Base-by-base conservation (phyloP, 2,797 vertebrate genomes). In the Perodicticus potto region DNA sequence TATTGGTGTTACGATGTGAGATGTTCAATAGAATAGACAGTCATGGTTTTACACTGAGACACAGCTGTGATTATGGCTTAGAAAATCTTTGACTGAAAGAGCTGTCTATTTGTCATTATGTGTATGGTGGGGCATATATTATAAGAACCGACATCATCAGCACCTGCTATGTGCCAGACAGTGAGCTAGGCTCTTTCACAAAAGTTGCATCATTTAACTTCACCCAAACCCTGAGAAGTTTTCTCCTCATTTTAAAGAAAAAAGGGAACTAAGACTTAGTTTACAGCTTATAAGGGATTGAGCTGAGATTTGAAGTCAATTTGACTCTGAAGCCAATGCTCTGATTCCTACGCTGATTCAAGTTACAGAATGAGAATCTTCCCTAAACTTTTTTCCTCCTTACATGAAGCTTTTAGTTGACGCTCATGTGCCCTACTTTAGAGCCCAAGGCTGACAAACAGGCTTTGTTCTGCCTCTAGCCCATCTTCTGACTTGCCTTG, bases 381-480 rank as follows among this genome's bases (percentile, higher is more conserved):
- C 81, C 78, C 72, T 89, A 45, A 95, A 92, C 69, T 93, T 85
- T 55, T 78, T 55, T 77, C 53, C 85, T 93, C 63, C 72, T 78
- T 83, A 89, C 32, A 74, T 73, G 61, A 93, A 84, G 76, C n/a
- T 65, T 80, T 96, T 85, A 94, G 70, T 91, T 96, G 91, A 74
- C 70, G 93, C 57, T 93, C 91, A 74, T 87, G 89, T 96, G 96
- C 40, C 97, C 96, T 97, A 95, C 55, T 98, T 97, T 95, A 93
- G 89, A 95, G 91, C 63, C 73, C 57, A 91, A 82, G 89, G 34
- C 93, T 96, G 95, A 93, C 65, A 97, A 89, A 96, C 92, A 96
- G 73, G 93, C 96, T 98, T 97, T 96, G 96, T 97, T 97, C 93
- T 96, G 63, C 93, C 55, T 87, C 78, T 74, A 83, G 95, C 63